Evolutionary conservation across 1,140 invertebrate genomes (phyloP), one percentile per base, ranked within the genome.

Genomic region (Lepeophtheirus salmonis): DNA sequence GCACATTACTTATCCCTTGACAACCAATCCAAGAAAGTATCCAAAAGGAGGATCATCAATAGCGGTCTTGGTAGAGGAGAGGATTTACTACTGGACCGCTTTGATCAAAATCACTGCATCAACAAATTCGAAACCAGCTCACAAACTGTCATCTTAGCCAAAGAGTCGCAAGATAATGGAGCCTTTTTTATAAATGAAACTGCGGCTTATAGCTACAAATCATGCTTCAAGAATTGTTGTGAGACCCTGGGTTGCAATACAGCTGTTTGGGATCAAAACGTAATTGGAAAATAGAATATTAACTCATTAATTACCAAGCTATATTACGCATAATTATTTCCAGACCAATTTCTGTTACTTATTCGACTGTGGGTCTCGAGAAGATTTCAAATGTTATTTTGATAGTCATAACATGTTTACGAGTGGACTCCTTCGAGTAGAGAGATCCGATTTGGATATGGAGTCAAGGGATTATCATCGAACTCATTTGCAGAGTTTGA

Each of bases 371-470:
- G 88, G 88, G 0, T 78, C 83, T 18, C 79, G 83, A 0, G 82
- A 86, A 67, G 83, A 89, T 69, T 90, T 90, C 70, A 84, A 85
- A 66, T 94, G 89, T 73, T 88, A 89, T 75, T 94, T 94, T 67
- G 89, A 86, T 1, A 76, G 78, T 48, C 88, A 94, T 70, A 77
- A 78, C 10, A 86, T 86, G 70, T 94, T 90, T 70, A 87, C 83
- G n/a, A 89, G 85, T 68, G 86, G 83, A 23, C 79, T 89, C 50
- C 71, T 89, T 50, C 80, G 80, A 12, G 67, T 78, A 6, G 81
- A 78, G 67, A 74, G 78, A 61, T 77, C 76, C 65, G 71, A 77
- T 52, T 73, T 77, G 53, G 78, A 81, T 70, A 71, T 81, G 58
- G 80, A 83, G 64, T 79, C 80, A 68, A 78, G 81, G 67, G 80